phyloP scores from a whole-genome alignment of 37 sponge, comb jelly and placozoan species.

The Chondrilla cf. caribensis region DNA sequence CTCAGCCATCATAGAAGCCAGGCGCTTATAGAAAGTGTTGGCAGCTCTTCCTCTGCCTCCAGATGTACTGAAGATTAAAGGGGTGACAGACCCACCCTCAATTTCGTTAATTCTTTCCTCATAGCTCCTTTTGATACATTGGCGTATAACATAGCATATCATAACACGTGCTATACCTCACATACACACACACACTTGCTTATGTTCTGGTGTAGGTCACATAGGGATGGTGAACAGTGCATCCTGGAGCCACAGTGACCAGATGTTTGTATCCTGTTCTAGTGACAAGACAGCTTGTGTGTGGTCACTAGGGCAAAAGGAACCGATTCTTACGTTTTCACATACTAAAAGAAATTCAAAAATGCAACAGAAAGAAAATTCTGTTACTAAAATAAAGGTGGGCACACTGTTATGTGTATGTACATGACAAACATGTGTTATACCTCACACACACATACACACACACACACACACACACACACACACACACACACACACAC shows the following conservation, averaged over 20 bases:
- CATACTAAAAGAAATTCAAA: slow-evolving; percentile 10
- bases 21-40: too few relatives aligned
- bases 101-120: too few relatives aligned
- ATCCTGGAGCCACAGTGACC: slow-evolving; percentile 57
- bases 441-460: too few relatives aligned
- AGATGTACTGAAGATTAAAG: too few relatives aligned
- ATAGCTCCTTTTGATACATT: neutral
- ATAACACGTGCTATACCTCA: neutral
- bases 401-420: too few relatives aligned
- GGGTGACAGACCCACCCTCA: too few relatives aligned
- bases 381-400: too few relatives aligned
- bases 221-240: slow-evolving; percentile 38
- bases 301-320: slow-evolving; percentile 53
- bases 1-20: too few relatives aligned
- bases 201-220: slow-evolving; percentile 48
- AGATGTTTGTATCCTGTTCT: slow-evolving; percentile 63
- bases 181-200: neutral
- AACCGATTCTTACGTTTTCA: slow-evolving; percentile 45
- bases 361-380: slow-evolving; percentile 2
- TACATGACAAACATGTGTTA: too few relatives aligned
- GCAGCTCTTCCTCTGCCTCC: too few relatives aligned
- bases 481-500: too few relatives aligned
- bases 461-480: too few relatives aligned
- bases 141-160: neutral
- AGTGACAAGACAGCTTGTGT: slow-evolving; percentile 70